Conservation (phyloP, 2,888 invertebrate genomes). For the Ophraella communa region DNA sequence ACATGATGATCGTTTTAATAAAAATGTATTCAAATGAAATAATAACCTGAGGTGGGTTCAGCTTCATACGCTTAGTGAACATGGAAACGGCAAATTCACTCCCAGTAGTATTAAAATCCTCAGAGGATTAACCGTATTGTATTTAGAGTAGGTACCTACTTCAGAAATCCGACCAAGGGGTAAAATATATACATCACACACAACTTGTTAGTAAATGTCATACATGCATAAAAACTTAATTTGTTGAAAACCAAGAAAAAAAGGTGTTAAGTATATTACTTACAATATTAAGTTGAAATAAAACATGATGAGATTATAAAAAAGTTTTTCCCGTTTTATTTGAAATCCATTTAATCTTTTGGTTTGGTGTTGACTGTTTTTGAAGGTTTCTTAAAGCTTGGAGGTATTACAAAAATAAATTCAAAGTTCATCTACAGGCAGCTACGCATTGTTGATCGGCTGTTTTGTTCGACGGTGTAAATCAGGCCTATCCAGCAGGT, state of each 20-base stretch:
- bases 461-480: no score
- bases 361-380: no score
- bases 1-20: slow-evolving; percentile 8
- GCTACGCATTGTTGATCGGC: no score
- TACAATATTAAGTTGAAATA: neutral
- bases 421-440: no score
- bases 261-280: no score
- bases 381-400: no score
- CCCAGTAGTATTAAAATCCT: slow-evolving; percentile 49
- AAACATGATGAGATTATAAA: no score
- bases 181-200: neutral
- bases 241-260: neutral
- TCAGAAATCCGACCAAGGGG: slow-evolving; percentile 25
- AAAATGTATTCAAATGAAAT: slow-evolving; percentile 48
- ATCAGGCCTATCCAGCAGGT: no score
- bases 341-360: no score
- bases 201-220: neutral
- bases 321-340: no score
- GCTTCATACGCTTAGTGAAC: slow-evolving; percentile 53
- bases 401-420: no score
- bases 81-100: slow-evolving; percentile 48
- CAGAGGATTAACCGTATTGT: slow-evolving; percentile 52
- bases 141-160: slow-evolving; percentile 41
- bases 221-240: neutral
- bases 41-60: slow-evolving; percentile 50